These are phyloP conservation scores for Candidula unifasciata DNA, from an alignment of 2,888 invertebrate species.

Conservation along the genomic window DNA sequence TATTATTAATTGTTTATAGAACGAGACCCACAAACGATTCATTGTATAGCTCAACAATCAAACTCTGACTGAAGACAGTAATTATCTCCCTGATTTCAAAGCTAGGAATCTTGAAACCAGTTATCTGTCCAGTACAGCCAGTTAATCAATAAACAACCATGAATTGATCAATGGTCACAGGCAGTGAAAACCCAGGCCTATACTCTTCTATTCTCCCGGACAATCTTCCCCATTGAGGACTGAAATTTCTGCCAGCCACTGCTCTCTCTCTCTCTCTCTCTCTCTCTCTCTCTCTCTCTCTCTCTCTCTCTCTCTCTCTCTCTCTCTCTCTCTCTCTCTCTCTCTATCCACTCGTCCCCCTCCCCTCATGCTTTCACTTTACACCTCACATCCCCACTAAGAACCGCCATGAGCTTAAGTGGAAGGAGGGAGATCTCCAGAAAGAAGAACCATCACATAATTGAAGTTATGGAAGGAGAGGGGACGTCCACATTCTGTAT, in stretches of 20 bases:
- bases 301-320: not conserved
- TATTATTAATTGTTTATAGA: no score
- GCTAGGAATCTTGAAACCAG: slow-evolving; percentile 25
- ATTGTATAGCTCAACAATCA: no score
- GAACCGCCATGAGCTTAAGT: no score
- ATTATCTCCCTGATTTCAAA: not conserved
- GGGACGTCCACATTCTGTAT: not conserved
- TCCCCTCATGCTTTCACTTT: no score
- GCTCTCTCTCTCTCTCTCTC: not conserved
- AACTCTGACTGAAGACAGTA: not conserved
- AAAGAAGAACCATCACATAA: no score
- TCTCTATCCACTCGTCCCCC: no score
- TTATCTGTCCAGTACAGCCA: slow-evolving; percentile 35
- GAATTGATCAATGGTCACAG: slow-evolving; percentile 44
- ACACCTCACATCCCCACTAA: no score
- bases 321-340: not conserved
- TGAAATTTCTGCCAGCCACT: not conserved
- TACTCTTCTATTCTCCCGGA: slow-evolving; percentile 38
- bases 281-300: not conserved
- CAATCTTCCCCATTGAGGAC: not conserved
- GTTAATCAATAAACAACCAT: slow-evolving; percentile 42
- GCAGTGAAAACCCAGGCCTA: slow-evolving; percentile 38
- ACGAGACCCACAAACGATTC: no score
- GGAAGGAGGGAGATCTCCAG: no score
- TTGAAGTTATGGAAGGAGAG: no score